Evolutionary conservation across 2,797 vertebrate species (phyloP).

Genomic region (Potorous gilbertii): DNA sequence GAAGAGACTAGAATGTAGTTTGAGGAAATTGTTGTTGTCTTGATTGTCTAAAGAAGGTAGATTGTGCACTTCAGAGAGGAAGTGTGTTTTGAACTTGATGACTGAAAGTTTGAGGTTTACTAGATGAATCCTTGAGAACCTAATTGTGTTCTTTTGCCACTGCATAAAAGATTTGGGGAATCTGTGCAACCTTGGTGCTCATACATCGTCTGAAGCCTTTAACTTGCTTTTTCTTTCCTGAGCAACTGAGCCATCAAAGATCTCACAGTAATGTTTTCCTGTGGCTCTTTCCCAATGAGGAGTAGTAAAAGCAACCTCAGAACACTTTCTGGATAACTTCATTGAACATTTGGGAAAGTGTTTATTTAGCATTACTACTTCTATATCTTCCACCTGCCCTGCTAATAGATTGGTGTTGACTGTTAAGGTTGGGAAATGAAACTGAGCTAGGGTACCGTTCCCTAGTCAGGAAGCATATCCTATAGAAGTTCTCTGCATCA

Average conservation of each 20-base stretch:
- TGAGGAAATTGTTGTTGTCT: not conserved
- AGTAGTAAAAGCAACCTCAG: not conserved
- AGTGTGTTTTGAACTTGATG: not conserved
- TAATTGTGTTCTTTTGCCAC: not conserved
- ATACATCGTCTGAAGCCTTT: not conserved
- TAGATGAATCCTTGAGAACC: not conserved
- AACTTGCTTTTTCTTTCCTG: not conserved
- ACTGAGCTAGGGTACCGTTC: not conserved
- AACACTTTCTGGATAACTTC: not conserved
- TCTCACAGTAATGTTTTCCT: not conserved
- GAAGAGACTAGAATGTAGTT: not conserved
- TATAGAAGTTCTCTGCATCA: not conserved
- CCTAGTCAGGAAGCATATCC: not conserved
- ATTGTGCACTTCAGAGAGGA: not conserved
- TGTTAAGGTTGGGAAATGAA: not conserved
- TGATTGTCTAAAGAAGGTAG: not conserved
- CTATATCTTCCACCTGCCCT: not conserved
- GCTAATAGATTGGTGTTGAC: not conserved
- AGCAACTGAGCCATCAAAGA: not conserved
- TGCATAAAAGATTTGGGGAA: not conserved
- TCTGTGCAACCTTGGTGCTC: slow-evolving; percentile 24
- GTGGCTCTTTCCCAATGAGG: not conserved
- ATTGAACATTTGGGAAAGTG: not conserved
- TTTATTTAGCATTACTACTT: not conserved
- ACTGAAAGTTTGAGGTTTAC: not conserved